Evolutionary conservation across 2,888 invertebrate genomes (phyloP), one percentile per base, ranked within the genome.

Genomic region (Ligdia adustata): DNA sequence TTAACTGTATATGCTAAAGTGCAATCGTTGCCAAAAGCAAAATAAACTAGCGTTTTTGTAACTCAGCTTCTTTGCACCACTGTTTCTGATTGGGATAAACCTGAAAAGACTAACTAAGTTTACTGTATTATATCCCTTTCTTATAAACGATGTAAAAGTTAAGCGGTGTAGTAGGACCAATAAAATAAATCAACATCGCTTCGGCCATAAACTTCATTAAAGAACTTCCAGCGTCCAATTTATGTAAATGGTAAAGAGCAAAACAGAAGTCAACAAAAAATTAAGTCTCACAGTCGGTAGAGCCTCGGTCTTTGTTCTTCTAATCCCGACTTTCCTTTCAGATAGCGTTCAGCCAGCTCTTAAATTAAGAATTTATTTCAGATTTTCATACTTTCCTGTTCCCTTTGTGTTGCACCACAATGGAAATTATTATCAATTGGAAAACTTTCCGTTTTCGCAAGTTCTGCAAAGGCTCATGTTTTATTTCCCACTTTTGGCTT

Each of bases 281-380:
- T 72, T 72, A 70, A 74, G 72, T 68, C 66, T 55, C 58, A 64
- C 72, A 70, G 71, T 63, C 68, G 72, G 69, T 71, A 65, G 70
- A 70, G 73, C 70, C 68, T 68, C 63, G 64, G 68, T 79, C 82
- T 81, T 83, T 84, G 82, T 86, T 81, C 79, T 79, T 81, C 82
- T 83, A 82, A 85, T 79, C 78, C 82, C 72, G 77, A 79, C 79
- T 82, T 82, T 79, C 75, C 82, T 81, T 83, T 81, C 79, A 82
- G 80, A 82, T 82, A 79, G 80, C 80, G 75, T 82, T 84, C 82
- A 83, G 78, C 83, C 84, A 81, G 79, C 79, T 82, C 80, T 85
- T 82, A 86, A 85, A 85, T 86, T 84, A 85, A 82, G 84, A 86
- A 86, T 84, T 86, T 85, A 87, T 86, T 86, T 84, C 82, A 72